Base-by-base conservation (phyloP, 2,113 vertebrate genomes). In the Ptilorrhoa leucosticta region DNA sequence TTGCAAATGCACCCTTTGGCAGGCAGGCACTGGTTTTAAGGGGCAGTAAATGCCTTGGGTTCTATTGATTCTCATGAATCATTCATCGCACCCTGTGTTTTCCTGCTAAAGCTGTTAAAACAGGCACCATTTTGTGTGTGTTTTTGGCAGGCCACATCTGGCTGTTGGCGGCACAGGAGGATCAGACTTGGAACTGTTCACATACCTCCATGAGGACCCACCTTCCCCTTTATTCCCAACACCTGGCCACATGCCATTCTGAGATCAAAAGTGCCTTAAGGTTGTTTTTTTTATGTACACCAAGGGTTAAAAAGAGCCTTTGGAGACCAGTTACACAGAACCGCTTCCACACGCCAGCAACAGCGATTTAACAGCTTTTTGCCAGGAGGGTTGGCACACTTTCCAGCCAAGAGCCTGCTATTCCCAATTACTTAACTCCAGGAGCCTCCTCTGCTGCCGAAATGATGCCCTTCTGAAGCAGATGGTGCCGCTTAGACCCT, bases 381-480 rank as follows among this genome's bases (percentile, higher is more conserved):
- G 94, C 94, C 94, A 95, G 85, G 92, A 96, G 94, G 93, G 93
- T 6, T 95, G 95, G 93, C 92, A 90, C 89, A 37, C 50, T 85
- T 73, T 94, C 19, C 91, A 95, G 96, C 92, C 94, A 96, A 90
- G 76, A 96, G 69, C 92, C 83, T 88, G 75, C 92, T 68, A 96
- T 93, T 95, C 92, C 92, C 92, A 93, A 96, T 94, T 95, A 96
- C 72, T 94, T 83, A 93, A 90, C 92, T 96, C 95, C 95, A 95
- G 93, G 93, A 96, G 88, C 72, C 87, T 90, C 85, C 86, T 94
- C 78, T 5, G 8, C 73, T 78, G 85, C 85, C 1, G 72, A 94
- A 91, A 30, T 0, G 13, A 83, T 83, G 94, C 40, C 93, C 83
- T 90, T 86, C 68, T 4, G 35, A 86, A 95, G 90, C 95, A 96